Evolutionary conservation across 2,797 vertebrate genomes (phyloP), one percentile per base, ranked within the genome.

Genomic region (Microctenopoma stevenorrisi): DNA sequence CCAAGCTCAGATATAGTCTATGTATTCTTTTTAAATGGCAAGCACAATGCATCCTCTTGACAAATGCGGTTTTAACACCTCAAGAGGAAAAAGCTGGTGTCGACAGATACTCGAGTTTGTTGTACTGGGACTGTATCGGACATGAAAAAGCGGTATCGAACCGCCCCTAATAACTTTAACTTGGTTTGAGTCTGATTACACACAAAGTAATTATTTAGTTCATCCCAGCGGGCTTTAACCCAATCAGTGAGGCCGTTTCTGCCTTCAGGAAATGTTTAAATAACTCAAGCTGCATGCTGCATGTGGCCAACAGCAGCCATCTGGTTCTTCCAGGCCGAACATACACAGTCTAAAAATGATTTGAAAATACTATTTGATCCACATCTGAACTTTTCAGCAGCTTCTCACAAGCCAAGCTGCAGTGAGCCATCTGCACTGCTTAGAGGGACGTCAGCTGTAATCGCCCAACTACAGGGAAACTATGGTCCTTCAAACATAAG

Each of bases 301-400:
- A 46, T 38, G 64, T 71, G 63, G 58, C 26, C 44, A 76, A 57
- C 69, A 37, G 35, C 54, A 57, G 71, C 71, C 82, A 79, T 85
- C 81, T 79, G 80, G 61, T 69, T 76, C 65, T 66, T 25, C 16
- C 3, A 35, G 64, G 25, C 51, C 74, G 64, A 62, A 49, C 54
- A 72, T 16, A 33, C 55, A 35, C 48, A 40, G 64, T 61, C 64
- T 65, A 66, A 72, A 79, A 68, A 73, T 69, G 0, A 46, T 60
- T 72, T 62, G 44, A 54, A 69, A 83, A 74, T 73, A 51, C 69
- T 52, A 40, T 83, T 63, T 67, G 78, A 83, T 78, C 80, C 81
- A 82, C 75, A 83, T 87, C 68, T 82, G 74, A 57, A 62, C 55
- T 63, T 65, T 73, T 79, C 51, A 16, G 65, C 46, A 59, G 49